A percentile compares a stretch with the other conserved stretches of the same genome.
Evolutionary conservation across 1,140 invertebrate genomes (phyloP).

Genomic region (Saccostrea echinata): DNA sequence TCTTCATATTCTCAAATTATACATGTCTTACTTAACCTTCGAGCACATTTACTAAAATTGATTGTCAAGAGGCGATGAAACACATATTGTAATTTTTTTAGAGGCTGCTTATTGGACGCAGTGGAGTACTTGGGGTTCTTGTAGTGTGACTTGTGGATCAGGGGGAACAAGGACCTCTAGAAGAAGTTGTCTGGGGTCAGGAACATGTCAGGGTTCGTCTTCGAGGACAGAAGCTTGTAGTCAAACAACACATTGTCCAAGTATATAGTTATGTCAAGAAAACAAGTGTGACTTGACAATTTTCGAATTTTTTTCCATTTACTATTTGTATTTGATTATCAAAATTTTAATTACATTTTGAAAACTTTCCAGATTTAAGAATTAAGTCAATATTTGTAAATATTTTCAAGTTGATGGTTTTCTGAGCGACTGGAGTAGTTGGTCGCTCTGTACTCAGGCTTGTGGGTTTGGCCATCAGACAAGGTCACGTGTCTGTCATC

Average conservation of each 20-base stretch:
- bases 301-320: no score
- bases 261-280: neutral
- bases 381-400: no score
- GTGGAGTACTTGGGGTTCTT: neutral
- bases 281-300: no score
- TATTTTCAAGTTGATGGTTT: neutral
- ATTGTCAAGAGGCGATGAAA: no score
- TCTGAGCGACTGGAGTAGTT: neutral
- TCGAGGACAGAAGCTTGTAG: neutral
- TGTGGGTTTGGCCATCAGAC: neutral
- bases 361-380: no score
- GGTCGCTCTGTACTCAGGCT: neutral
- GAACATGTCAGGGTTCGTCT: neutral
- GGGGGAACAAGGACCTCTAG: neutral
- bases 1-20: no score
- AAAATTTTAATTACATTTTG: no score
- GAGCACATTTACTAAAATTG: no score
- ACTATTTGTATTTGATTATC: no score
- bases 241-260: neutral
- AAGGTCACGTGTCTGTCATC: neutral
- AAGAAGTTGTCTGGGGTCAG: neutral
- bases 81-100: no score
- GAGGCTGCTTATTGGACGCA: neutral
- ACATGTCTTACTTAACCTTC: no score
- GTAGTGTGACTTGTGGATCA: neutral